Evolutionary conservation across 2,888 invertebrate species (phyloP).

Genomic region (Sphaerolaimus hirsutus): DNA sequence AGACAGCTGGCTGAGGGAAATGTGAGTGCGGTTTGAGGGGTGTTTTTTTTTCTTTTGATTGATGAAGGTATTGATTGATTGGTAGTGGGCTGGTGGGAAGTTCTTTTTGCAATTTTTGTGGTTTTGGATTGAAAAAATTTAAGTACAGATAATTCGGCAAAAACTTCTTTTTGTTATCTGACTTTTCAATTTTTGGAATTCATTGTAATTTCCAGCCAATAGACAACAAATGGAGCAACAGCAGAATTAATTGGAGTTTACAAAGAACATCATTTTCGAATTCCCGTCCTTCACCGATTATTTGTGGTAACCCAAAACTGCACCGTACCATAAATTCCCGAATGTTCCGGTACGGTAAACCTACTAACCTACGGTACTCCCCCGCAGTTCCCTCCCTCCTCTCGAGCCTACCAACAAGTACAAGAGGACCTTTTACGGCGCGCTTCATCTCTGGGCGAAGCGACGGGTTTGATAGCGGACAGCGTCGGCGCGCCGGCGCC

Average conservation of each 20-base stretch:
- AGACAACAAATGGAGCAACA: no score
- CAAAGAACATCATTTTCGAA: not conserved
- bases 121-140: no score
- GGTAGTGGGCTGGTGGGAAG: no score
- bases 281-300: not conserved
- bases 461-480: constrained; percentile 55
- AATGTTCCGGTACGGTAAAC: not conserved
- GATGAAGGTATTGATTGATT: no score
- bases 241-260: not conserved
- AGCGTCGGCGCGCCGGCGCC: constrained; percentile 40
- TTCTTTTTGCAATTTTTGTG: no score
- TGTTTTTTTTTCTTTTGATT: not conserved
- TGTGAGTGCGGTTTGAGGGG: no score
- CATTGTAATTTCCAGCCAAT: no score
- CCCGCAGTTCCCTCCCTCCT: constrained; percentile 6
- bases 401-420: constrained; percentile 35
- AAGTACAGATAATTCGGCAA: no score
- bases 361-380: not conserved
- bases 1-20: constrained; percentile 47
- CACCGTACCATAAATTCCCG: no score
- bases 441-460: constrained; percentile 56
- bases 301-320: no score
- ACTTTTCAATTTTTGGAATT: no score
- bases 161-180: no score
- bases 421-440: constrained; percentile 60